Evolutionary conservation across 2,888 invertebrate species (phyloP), one percentile per base, ranked within the genome.

Genomic region (Tenthredo livida): DNA sequence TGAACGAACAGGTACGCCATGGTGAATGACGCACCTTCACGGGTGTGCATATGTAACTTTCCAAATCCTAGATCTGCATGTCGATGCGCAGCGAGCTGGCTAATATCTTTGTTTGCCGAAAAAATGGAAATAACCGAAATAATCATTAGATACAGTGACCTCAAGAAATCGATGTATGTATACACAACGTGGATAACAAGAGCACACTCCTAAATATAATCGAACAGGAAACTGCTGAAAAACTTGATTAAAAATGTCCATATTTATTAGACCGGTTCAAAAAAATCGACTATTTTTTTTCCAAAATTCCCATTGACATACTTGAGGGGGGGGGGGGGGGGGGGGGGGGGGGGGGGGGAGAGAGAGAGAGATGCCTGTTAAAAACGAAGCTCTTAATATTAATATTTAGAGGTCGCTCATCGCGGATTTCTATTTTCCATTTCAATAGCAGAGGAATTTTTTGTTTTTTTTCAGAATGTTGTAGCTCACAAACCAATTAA

Each of bases 41-140:
- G 7, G 37, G 15, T 7, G 3, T 4, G 1, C n/a, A n/a, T n/a
- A 40, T 61, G 37, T n/a, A 80, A n/a, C 61, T 15, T 21, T 40
- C 58, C 80, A 15, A 61, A 61, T 21, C 80, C 80, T 5, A 80
- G 10, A 61, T 80, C 80, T 12, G 40, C 80, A 17, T 61, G 0
- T 40, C 61, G 12, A 40, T 61, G 4, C 12, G 61, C 61, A 37
- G 54, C 37, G 10, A 61, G 80, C 6, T 21, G 40, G 12, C 21
- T 40, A 25, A 80, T 7, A 15, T 40, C 80, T 80, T 37, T 50
- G 6, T 40, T 58, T 9, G 17, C 29, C 29, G 5, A 7, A 15
- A 47, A 17, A 73, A 9, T 4, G 12, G 12, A 33, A 33, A 2
- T 4, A n/a, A n/a, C n/a, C n/a, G n/a, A n/a, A n/a, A n/a, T n/a